phyloP scores from a whole-genome alignment of 2,888 invertebrate genomes.

The Eledone cirrhosa region DNA sequence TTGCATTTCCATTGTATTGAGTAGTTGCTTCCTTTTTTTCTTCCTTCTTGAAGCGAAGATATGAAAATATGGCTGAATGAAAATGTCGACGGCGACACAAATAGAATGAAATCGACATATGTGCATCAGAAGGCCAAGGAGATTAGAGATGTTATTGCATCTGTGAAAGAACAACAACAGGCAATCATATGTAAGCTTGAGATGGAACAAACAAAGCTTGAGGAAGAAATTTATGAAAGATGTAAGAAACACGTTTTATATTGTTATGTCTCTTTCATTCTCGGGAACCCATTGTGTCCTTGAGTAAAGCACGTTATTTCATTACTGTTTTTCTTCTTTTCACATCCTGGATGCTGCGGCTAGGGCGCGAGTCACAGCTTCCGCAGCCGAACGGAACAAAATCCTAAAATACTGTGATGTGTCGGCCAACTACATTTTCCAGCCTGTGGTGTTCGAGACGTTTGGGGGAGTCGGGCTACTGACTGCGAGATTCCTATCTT shows the following conservation, averaged over 20 bases:
- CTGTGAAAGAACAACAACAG: constrained; percentile 57
- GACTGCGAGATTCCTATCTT: no score
- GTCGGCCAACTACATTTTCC: no score
- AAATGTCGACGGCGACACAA: constrained; percentile 47
- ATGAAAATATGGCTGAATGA: constrained; percentile 61
- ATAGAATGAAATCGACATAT: constrained; percentile 49
- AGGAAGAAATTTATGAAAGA: constrained; percentile 51
- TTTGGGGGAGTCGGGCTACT: no score
- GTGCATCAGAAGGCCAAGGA: constrained; percentile 51
- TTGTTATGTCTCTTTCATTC: neutral
- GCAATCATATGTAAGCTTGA: constrained; percentile 52
- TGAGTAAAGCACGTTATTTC: no score
- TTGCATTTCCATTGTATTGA: no score
- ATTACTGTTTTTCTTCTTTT: neutral
- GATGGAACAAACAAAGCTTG: constrained; percentile 56
- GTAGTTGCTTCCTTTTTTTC: neutral
- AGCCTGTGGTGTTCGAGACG: no score
- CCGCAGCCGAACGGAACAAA: no score
- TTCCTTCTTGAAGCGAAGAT: constrained; percentile 54
- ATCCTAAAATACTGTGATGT: no score
- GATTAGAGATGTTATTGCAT: constrained; percentile 49
- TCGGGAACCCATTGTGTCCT: no score
- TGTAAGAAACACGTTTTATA: neutral
- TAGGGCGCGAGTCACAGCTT: neutral
- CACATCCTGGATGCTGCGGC: neutral